phyloP scores from a whole-genome alignment of 2,888 invertebrate genomes.

The Drosophila mulleri region DNA sequence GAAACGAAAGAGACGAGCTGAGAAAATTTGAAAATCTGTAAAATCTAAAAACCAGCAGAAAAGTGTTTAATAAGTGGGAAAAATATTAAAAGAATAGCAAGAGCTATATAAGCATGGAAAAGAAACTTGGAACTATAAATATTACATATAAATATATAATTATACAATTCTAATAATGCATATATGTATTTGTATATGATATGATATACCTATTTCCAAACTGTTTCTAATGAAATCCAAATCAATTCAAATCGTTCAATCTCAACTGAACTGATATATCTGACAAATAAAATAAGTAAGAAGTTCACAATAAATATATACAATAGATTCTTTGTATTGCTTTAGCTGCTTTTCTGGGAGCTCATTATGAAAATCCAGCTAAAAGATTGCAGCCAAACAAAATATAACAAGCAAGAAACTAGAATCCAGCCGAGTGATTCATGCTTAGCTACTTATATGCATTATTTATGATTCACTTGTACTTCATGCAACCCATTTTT shows the following conservation, averaged over 20 bases:
- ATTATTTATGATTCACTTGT: slow-evolving; percentile 20
- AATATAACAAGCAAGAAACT: slow-evolving; percentile 10
- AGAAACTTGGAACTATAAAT: too few relatives aligned
- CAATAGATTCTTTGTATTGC: not conserved
- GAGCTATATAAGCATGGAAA: too few relatives aligned
- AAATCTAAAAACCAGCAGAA: not conserved
- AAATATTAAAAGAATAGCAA: too few relatives aligned
- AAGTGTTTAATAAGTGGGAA: not conserved
- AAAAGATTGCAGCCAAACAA: not conserved
- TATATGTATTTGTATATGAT: too few relatives aligned
- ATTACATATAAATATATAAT: too few relatives aligned
- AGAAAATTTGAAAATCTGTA: not conserved
- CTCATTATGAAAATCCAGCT: slow-evolving; percentile 5
- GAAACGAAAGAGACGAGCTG: not conserved
- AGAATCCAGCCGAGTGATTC: slow-evolving; percentile 25
- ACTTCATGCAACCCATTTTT: slow-evolving; percentile 18
- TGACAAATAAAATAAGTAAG: too few relatives aligned
- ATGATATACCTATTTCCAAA: too few relatives aligned
- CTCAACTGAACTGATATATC: not conserved
- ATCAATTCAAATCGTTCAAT: too few relatives aligned
- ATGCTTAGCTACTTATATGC: slow-evolving; percentile 38
- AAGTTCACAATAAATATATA: too few relatives aligned
- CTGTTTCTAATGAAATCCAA: too few relatives aligned
- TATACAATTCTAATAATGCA: too few relatives aligned
- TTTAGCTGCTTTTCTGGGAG: not conserved